Evolutionary conservation across 2,113 vertebrate genomes (phyloP).

Genomic region (Amazona vittata): DNA sequence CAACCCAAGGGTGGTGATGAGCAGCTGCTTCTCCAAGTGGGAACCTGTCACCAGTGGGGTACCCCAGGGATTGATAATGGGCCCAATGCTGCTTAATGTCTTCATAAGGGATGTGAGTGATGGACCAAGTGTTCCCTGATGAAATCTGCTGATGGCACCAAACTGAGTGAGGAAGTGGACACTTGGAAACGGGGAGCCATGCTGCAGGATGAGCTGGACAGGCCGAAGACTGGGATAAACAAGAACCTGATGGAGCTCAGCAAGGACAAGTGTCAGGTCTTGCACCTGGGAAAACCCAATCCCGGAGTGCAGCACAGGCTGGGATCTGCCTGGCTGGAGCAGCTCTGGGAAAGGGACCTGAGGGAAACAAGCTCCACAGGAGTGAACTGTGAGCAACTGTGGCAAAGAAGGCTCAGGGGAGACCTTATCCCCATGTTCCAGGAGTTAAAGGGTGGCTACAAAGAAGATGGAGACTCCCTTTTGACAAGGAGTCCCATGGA

Average conservation of each 20-base stretch:
- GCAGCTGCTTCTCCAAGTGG: neutral
- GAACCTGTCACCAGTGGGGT: neutral
- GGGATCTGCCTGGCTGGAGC: neutral
- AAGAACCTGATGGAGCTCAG: neutral
- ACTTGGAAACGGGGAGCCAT: neutral
- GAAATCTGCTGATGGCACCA: neutral
- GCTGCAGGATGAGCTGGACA: neutral
- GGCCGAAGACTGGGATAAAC: neutral
- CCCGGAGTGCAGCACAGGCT: neutral
- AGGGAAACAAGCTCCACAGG: neutral
- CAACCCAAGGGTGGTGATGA: neutral
- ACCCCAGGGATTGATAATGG: neutral
- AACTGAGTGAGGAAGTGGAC: neutral
- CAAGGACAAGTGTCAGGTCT: neutral
- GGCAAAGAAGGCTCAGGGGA: neutral
- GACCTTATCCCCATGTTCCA: neutral
- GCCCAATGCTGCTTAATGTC: neutral
- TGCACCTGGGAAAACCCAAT: neutral
- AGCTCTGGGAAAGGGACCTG: neutral
- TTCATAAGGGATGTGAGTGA: neutral
- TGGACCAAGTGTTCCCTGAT: neutral
- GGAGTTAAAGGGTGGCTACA: neutral
- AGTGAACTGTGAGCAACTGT: neutral
- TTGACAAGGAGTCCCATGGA: neutral
- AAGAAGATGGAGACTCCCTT: neutral